These are phyloP conservation scores for Pristionchus mayeri DNA, from an alignment of 2,888 invertebrate genomes.

Conservation along the genomic window DNA sequence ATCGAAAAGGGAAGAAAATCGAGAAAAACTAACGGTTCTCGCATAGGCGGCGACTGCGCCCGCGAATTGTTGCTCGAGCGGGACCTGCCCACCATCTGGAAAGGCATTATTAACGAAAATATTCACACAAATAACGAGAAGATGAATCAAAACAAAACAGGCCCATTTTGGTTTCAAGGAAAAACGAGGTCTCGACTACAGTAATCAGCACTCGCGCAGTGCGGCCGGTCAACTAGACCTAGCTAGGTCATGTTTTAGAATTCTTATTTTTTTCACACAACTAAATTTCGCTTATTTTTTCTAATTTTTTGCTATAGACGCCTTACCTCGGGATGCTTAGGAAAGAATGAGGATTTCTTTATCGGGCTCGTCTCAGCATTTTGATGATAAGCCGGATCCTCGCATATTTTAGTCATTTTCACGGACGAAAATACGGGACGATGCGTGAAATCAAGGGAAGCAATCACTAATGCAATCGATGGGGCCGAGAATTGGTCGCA, in stretches of 20 bases:
- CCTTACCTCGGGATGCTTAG: background rate
- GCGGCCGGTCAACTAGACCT: too few relatives aligned
- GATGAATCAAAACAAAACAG: background rate
- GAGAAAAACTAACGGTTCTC: slow-evolving; percentile 41
- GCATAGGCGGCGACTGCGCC: slow-evolving; percentile 2
- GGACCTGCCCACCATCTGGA: slow-evolving; percentile 48
- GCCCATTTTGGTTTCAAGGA: too few relatives aligned
- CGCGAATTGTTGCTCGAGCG: slow-evolving; percentile 42
- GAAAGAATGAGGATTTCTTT: background rate
- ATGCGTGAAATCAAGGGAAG: background rate
- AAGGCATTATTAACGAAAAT: background rate
- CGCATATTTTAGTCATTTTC: slow-evolving; percentile 31
- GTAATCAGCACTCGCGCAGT: too few relatives aligned
- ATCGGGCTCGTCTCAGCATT: slow-evolving; percentile 30
- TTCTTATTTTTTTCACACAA: background rate
- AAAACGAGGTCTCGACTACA: too few relatives aligned
- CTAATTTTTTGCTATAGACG: background rate
- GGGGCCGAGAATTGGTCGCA: background rate
- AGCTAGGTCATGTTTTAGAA: background rate
- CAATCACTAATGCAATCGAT: background rate
- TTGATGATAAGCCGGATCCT: background rate
- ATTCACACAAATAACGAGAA: background rate
- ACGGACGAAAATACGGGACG: background rate
- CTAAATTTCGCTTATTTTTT: background rate
- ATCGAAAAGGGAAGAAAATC: background rate